Evolutionary conservation across 2,888 invertebrate genomes (phyloP).

Genomic region (Sepiola atlantica): DNA sequence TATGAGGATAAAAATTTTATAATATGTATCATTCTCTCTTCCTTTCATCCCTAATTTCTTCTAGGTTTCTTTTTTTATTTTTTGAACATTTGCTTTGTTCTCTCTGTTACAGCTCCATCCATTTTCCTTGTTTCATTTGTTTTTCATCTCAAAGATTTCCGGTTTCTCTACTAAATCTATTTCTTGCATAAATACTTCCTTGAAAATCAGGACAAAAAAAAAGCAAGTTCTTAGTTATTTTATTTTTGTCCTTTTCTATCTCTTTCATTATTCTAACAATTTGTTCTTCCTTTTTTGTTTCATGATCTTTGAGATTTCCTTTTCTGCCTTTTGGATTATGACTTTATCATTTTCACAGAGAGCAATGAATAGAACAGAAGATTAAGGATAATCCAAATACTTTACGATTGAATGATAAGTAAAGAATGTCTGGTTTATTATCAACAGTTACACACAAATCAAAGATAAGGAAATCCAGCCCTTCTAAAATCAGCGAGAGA

Average conservation of each 20-base stretch:
- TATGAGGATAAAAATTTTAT: too few species aligned
- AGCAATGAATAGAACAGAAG: background rate
- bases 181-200: background rate
- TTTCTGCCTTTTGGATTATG: background rate
- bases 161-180: background rate
- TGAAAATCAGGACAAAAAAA: background rate
- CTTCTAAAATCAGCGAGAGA: background rate
- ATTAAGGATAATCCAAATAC: background rate
- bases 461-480: background rate
- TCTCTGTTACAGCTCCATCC: background rate
- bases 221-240: background rate
- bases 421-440: constrained; percentile 9
- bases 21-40: background rate
- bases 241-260: too few species aligned
- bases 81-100: background rate
- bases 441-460: background rate
- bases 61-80: background rate
- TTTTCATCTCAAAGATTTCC: background rate
- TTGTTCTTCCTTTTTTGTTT: background rate
- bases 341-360: background rate
- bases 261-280: too few species aligned
- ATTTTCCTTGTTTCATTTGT: background rate
- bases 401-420: background rate
- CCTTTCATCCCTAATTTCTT: background rate
- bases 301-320: background rate